Base-by-base conservation (phyloP, 2,113 vertebrate genomes). In the Paramisgurnus dabryanus region DNA sequence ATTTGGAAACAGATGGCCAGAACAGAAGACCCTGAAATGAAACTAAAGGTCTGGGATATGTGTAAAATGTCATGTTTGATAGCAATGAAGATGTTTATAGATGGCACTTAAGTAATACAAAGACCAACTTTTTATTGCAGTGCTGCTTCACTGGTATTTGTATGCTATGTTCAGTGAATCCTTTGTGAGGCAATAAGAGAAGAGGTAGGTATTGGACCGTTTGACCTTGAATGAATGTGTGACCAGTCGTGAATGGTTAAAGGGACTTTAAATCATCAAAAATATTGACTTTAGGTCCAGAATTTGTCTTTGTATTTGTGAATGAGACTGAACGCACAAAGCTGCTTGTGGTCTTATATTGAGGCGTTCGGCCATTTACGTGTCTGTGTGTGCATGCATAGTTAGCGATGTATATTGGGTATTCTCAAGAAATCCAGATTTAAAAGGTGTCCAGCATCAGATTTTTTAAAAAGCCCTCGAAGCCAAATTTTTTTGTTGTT, bases 271-370 rank as follows among this genome's bases (percentile, higher is more conserved):
- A 60, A 73, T 12, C 34, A 22, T 22, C 22, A 53, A 18, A 66
- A 50, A 76, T 65, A 76, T 50, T 76, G 27, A 53, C 9, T 50
- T 49, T 15, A 18, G 43, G 22, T 2, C 13, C 18, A 75, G 18
- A 47, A 47, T 49, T 43, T 60, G 39, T 43, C 17, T 63, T 18
- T 58, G 18, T 58, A 12, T 76, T 63, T 64, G 61, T 76, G 43
- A 76, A 27, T 63, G 72, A 63, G 72, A 75, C 40, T 72, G 53
- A 41, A 74, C 47, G 57, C 71, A 76, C 43, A 76, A 49, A 65
- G 13, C 61, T 45, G 70, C 58, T 53, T 6, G 45, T 47, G 17
- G 4, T 71, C 27, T 40, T 11, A 7, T 27, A 0, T 34, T 27
- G 10, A 43, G 8, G 12, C 43, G 17, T 72, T 58, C 17, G 53